These are phyloP conservation scores for Paraplagusia blochii DNA, from an alignment of 2,113 vertebrate genomes.

Conservation along the genomic window DNA sequence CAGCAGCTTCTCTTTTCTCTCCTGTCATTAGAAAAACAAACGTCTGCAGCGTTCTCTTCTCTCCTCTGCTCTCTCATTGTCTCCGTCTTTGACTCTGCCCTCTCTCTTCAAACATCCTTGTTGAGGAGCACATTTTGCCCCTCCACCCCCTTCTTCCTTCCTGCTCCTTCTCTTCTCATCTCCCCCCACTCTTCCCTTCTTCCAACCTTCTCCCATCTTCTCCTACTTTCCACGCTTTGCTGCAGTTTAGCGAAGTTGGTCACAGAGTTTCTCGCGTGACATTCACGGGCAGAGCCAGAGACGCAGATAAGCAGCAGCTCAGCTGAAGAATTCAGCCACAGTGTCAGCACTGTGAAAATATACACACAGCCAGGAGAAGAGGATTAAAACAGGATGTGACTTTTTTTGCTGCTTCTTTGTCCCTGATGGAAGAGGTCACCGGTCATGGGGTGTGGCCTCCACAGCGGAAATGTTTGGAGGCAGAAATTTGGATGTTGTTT, in stretches of 20 bases:
- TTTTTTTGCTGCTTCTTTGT: conserved; percentile 32
- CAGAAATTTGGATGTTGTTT: not conserved
- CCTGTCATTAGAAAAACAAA: conserved; percentile 18
- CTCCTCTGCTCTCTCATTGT: too few species aligned
- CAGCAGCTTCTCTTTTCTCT: not conserved
- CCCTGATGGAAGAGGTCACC: conserved; percentile 20
- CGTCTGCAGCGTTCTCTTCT: not conserved
- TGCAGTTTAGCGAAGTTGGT: conserved; percentile 25
- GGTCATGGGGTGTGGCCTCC: conserved; percentile 34
- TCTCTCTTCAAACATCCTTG: conserved; percentile 31
- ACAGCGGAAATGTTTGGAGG: conserved; percentile 3
- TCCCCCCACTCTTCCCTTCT: too few species aligned
- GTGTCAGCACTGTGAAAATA: conserved; percentile 19
- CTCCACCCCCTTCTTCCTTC: conserved; percentile 3
- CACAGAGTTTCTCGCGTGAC: conserved; percentile 14
- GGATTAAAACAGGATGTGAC: conserved; percentile 48
- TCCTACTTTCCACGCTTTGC: conserved; percentile 3
- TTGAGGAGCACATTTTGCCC: conserved; percentile 19
- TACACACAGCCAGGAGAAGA: conserved; percentile 1
- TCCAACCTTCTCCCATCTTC: not conserved
- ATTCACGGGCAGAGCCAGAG: not conserved
- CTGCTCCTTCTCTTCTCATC: conserved; percentile 2
- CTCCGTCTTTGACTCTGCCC: conserved; percentile 16
- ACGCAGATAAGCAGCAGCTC: conserved; percentile 8
- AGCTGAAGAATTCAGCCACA: not conserved